Evolutionary conservation across 2,797 vertebrate species (phyloP).

Genomic region (Huso huso): DNA sequence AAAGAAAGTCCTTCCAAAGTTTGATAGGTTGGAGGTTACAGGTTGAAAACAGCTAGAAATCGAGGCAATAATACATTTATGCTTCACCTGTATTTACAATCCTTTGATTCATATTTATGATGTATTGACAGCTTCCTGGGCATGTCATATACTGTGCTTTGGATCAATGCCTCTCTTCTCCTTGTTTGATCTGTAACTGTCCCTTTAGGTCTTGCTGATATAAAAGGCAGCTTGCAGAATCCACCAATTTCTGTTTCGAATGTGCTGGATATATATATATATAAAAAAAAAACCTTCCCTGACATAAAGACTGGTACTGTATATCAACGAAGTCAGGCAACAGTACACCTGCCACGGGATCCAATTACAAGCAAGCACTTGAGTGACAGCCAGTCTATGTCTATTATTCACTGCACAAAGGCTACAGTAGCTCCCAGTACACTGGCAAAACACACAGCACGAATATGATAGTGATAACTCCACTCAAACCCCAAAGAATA

Average conservation of each 20-base stretch:
- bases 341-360: no score
- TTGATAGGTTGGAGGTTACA: conserved; percentile 10
- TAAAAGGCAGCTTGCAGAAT: conserved; percentile 29
- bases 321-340: no score
- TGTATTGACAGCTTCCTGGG: conserved; percentile 23
- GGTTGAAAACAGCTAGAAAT: background rate
- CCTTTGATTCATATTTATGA: conserved; percentile 35
- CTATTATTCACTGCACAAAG: no score
- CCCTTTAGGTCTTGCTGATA: conserved; percentile 34
- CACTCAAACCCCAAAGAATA: no score
- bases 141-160: conserved; percentile 24
- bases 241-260: background rate
- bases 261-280: no score
- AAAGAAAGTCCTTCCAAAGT: conserved; percentile 11
- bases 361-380: no score
- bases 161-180: conserved; percentile 38
- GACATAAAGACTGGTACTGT: no score
- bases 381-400: no score
- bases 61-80: conserved; percentile 36
- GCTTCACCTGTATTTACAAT: conserved; percentile 31
- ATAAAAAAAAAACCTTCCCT: no score
- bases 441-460: no score
- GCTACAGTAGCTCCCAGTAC: no score
- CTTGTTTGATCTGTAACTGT: conserved; percentile 33
- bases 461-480: no score